Conservation (phyloP, 2,113 vertebrate species). For the Entelurus aequoreus region DNA sequence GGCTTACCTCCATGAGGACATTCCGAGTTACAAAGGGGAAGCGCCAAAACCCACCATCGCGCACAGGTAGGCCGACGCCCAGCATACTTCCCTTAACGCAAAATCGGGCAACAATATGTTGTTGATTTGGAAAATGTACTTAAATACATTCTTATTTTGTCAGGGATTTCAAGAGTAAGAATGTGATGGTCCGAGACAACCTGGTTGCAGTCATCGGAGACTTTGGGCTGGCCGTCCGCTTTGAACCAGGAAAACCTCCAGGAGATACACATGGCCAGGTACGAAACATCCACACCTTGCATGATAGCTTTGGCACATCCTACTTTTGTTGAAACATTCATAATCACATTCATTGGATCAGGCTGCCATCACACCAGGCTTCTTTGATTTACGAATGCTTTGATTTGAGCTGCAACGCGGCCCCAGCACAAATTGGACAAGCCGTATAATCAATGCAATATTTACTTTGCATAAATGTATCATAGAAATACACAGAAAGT, state of each 20-base stretch:
- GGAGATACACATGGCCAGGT: constrained; percentile 98
- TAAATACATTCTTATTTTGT: not conserved
- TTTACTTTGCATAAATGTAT: too few relatives aligned
- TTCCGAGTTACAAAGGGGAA: constrained; percentile 86
- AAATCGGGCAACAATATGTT: not conserved
- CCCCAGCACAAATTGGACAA: too few relatives aligned
- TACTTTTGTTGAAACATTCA: not conserved
- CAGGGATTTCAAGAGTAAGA: constrained; percentile 99
- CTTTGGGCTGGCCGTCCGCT: constrained; percentile 93
- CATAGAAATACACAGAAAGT: too few relatives aligned
- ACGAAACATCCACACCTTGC: constrained; percentile 18
- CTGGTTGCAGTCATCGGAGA: constrained; percentile 91
- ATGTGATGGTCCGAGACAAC: constrained; percentile 90
- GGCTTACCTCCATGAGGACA: constrained; percentile 96
- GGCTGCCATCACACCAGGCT: too few relatives aligned
- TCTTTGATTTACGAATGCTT: too few relatives aligned
- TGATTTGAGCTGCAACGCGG: too few relatives aligned
- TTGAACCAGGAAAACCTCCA: constrained; percentile 95
- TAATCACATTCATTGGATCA: not conserved
- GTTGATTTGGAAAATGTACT: too few relatives aligned
- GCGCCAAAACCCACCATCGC: constrained; percentile 95
- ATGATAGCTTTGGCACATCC: too few relatives aligned
- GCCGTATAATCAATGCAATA: too few relatives aligned
- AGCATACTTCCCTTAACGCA: not conserved
- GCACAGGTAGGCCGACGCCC: constrained; percentile 76